Evolutionary conservation across 2,113 vertebrate species (phyloP).

Genomic region (Seriola quinqueradiata): DNA sequence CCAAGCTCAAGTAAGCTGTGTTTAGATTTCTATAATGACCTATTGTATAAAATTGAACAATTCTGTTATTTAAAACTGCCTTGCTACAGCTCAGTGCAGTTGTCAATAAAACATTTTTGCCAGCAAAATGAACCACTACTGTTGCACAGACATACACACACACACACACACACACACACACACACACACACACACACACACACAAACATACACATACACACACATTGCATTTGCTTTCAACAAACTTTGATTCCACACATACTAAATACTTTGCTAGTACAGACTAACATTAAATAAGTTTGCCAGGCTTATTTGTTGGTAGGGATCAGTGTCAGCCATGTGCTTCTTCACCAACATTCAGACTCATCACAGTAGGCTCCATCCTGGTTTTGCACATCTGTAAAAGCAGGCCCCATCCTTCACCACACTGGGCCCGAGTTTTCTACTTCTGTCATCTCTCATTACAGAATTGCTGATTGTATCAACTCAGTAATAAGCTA

Average conservation of each 20-base stretch:
- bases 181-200: too few species aligned
- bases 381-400: slow-evolving; percentile 6
- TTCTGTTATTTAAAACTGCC: background rate
- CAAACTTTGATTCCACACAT: slow-evolving; percentile 17
- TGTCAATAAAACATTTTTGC: background rate
- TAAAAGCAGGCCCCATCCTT: background rate
- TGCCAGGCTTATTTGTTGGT: slow-evolving; percentile 7
- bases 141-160: too few species aligned
- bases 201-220: too few species aligned
- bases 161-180: too few species aligned
- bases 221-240: background rate
- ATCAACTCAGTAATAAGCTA: slow-evolving; percentile 76
- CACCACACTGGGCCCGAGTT: background rate
- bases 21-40: background rate
- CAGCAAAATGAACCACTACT: too few species aligned
- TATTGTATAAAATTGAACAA: background rate
- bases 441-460: slow-evolving; percentile 49
- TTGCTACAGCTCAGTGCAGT: background rate
- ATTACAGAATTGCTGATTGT: slow-evolving; percentile 72
- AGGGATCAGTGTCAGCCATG: background rate
- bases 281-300: background rate
- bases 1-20: background rate
- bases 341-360: background rate
- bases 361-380: background rate
- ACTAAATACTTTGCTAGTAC: background rate